Evolutionary conservation across 1,140 invertebrate genomes (phyloP), one percentile per base, ranked within the genome.

Genomic region (Battus philenor): DNA sequence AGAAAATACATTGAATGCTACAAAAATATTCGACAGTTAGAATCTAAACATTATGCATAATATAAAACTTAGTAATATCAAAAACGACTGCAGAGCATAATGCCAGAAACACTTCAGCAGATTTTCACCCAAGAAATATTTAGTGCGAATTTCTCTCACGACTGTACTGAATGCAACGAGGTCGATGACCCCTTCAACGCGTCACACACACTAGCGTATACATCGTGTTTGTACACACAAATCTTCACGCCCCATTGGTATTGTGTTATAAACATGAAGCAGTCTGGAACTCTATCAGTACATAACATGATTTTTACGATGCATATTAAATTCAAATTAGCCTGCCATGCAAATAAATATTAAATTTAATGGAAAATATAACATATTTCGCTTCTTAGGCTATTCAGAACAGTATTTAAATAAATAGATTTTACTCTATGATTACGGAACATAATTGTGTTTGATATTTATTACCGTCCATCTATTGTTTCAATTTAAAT

Each of bases 81-180:
- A 36, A 34, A 36, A 9, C 33, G 20, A 36, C 33, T 2, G 6
- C 18, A 20, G 15, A 36, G 33, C 33, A 36, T 36, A 15, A 36
- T 36, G 33, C 33, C 33, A 36, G 20, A 36, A 20, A 36, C 33
- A 36, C 33, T 36, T 36, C 33, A 36, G 33, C 33, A 36, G 20
- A 36, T 36, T 36, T 36, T 36, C 33, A 36, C 33, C 33, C 33
- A 36, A 36, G 33, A 36, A 36, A 36, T 36, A 36, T 45, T 50
- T 50, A 45, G 48, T 45, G 9, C 33, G 31, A 17, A 13, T 36
- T 49, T 49, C 17, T 33, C 31, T 30, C 31, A 8, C 27, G 31
- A 39, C 18, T 32, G 46, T 48, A 31, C 46, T 7, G 16, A 31
- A 22, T 44, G 43, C 33, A 45, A 15, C 33, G 26, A 13, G 48